Base-by-base conservation (phyloP, 2,888 invertebrate genomes). In the Himalopsyche japonica region DNA sequence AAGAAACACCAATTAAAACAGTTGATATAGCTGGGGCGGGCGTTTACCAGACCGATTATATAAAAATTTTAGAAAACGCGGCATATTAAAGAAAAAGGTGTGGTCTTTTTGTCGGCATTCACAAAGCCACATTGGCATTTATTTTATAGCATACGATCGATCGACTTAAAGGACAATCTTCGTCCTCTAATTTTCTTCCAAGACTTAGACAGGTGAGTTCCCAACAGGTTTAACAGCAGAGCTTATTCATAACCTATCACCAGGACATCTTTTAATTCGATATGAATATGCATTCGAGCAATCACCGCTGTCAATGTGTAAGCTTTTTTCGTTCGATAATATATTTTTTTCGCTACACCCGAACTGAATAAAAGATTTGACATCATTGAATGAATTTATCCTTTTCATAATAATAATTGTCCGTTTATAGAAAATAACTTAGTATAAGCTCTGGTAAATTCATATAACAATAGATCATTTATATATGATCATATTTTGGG, bases 1-100 rank as follows among this genome's bases (percentile, higher is more conserved):
- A 84, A 86, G 82, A 77, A 82, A 84, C 81, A 82, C 84, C 86
- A 86, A 86, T 86, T 86, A 86, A 86, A 86, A 86, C 84, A 84
- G 81, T 57, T 82, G 82, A 84, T 70, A 84, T 77, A 27, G 82
- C 43, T 70, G 48, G 79, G 70, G 81, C 83, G 76, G 37, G 57
- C 76, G 64, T 37, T 81, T 81, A 48, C 76, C 76, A 57, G 37
- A 47, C 81, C 79, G 37, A 76, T 81, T 76, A 77, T 57, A 83
- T 85, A 49, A 81, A 80, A 85, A 76, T 80, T 85, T 81, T 32
- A 80, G 76, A 57, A 80, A 80, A 80, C 79, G 64, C 80, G 70
- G 77, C 77, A 49, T 20, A 76, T 80, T 80, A 85, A 85, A 82
- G 76, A 70, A 70, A 81, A 81, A 83, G 85, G 85, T 85, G 85